Percentiles rank a stretch among this genome's conserved stretches.
Conservation (phyloP, 2,113 vertebrate genomes). For the Gymnobelideus leadbeateri region DNA sequence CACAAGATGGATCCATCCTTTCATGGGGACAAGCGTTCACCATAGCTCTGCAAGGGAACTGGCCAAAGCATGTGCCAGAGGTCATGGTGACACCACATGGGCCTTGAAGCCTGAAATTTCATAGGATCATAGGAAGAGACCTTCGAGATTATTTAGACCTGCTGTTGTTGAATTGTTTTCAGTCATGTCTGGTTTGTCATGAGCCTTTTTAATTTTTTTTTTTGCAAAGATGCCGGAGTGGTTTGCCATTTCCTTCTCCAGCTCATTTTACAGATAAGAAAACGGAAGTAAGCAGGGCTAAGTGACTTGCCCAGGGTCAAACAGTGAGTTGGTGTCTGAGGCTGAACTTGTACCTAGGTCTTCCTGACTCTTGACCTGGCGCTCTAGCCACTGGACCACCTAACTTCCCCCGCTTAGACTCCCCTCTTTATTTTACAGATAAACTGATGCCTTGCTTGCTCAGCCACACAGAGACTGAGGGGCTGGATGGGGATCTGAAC, state of each 20-base stretch:
- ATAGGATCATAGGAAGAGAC: not conserved
- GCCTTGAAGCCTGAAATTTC: not conserved
- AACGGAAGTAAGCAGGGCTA: not conserved
- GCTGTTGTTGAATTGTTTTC: not conserved
- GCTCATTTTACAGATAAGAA: not conserved
- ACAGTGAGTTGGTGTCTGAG: not conserved
- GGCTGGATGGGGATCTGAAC: not conserved
- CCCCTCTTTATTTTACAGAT: not conserved
- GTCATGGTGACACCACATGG: too few species aligned
- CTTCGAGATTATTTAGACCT: not conserved
- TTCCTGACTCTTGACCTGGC: not conserved
- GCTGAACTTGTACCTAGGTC: not conserved
- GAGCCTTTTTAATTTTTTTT: not conserved
- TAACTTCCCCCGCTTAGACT: too few species aligned
- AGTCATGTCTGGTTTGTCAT: not conserved
- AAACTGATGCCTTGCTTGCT: not conserved
- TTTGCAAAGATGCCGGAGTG: not conserved
- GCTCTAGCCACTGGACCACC: not conserved
- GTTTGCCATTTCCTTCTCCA: not conserved
- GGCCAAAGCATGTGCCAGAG: too few species aligned
- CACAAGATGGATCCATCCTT: not conserved
- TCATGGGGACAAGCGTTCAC: not conserved
- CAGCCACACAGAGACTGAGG: not conserved
- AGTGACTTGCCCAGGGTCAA: not conserved
- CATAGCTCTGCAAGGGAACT: not conserved